Base-by-base conservation (phyloP, 2,888 invertebrate genomes). In the Octonoba sinensis region DNA sequence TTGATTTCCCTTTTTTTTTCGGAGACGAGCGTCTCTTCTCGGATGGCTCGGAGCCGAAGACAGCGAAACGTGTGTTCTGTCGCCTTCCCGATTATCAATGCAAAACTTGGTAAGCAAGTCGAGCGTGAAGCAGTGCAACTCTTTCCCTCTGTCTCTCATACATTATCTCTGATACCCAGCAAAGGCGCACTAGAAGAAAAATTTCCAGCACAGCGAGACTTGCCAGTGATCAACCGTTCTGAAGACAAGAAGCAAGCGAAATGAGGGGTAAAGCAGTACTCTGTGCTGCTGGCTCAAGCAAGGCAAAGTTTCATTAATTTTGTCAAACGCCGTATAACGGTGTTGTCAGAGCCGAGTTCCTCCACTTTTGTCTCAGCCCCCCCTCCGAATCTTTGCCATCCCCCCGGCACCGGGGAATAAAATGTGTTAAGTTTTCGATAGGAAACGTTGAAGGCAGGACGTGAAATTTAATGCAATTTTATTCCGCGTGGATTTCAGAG, bases 221-320 rank as follows among this genome's bases (percentile, higher is more conserved):
- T 69, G 78, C 78, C 78, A 78, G 72, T 72, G 78, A 78, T 72
- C 71, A 72, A 65, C 36, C 72, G 78, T 67, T 76, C 67, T 59
- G 66, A 71, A 77, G 77, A 71, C 70, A 65, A 59, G 77, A 70
- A 77, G 56, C 27, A 70, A 60, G 65, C 67, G 79, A 72, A 78
- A 78, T 78, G 79, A 73, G 73, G 79, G 73, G 73, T 67, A 69
- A 72, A 79, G 73, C 73, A 72, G 69, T 67, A 57, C 60, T 49
- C 56, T 44, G 22, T 47, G 64, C 64, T 46, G 24, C 74, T 66
- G 56, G 56, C 71, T 67, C 54, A 60, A 72, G 73, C 67, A 67
- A 69, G 73, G 73, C 79, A 81, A 51, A 73, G 69, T 82, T 82
- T 82, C 81, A 82, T 82, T 82, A 82, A 82, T 82, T 82, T 82